Percentiles rank a stretch among this genome's conserved stretches.
These are phyloP conservation scores for Lethocerus indicus DNA, from an alignment of 1,140 invertebrate species.

Conservation along the genomic window DNA sequence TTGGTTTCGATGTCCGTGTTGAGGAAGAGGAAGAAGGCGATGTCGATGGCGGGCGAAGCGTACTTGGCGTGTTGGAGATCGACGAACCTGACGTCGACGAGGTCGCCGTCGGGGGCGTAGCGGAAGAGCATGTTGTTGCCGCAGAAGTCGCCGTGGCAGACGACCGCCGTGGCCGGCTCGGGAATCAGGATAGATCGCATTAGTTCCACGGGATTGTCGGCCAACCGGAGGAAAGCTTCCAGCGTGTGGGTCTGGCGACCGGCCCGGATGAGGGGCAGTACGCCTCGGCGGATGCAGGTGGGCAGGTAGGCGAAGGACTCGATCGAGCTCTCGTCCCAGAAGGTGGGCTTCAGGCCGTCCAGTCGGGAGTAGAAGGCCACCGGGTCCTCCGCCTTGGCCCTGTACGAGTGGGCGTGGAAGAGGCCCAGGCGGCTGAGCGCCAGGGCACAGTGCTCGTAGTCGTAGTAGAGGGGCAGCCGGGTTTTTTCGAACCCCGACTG, in stretches of 20 bases:
- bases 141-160: conserved; percentile 36
- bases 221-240: not conserved
- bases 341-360: conserved; percentile 14
- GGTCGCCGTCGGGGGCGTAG: conserved; percentile 18
- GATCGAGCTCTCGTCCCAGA: conserved; percentile 2
- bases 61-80: conserved; percentile 25
- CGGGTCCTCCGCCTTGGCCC: conserved; percentile 19
- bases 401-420: conserved; percentile 25
- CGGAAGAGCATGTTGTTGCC: conserved; percentile 34
- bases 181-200: conserved; percentile 2
- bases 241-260: not conserved
- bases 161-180: conserved; percentile 24
- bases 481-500: conserved; percentile 9
- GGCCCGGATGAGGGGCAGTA: not conserved
- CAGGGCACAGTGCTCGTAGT: conserved; percentile 20
- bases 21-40: conserved; percentile 26
- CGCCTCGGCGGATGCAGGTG: not conserved
- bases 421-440: conserved; percentile 22
- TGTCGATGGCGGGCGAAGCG: conserved; percentile 23
- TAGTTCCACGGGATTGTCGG: not conserved
- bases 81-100: conserved; percentile 22
- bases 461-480: conserved; percentile 10
- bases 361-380: conserved; percentile 21
- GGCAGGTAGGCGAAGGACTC: not conserved
- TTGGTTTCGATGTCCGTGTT: conserved; percentile 18